Conservation (phyloP, 2,113 vertebrate genomes). For the Hemiscyllium ocellatum region DNA sequence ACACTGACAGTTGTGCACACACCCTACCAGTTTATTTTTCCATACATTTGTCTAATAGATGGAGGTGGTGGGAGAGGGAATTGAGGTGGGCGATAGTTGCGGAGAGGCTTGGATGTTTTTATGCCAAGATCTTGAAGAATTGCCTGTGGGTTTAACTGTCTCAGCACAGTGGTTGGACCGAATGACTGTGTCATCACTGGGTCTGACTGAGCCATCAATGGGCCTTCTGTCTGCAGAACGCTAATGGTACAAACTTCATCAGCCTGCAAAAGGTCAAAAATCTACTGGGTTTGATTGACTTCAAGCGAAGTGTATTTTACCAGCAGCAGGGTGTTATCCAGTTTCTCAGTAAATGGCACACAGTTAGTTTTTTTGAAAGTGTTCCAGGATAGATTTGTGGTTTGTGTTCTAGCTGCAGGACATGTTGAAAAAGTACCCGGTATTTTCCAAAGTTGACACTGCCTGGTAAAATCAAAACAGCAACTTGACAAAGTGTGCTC, state of each 20-base stretch:
- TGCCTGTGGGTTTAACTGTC: background rate
- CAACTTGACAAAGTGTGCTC: background rate
- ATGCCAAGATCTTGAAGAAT: background rate
- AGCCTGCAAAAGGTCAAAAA: background rate
- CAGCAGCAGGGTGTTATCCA: background rate
- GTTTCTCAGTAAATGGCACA: background rate
- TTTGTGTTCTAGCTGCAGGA: background rate
- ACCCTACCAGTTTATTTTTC: background rate
- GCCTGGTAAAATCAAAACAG: background rate
- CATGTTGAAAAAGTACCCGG: background rate
- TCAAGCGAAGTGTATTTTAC: background rate
- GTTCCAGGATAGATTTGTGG: background rate
- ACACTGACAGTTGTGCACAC: background rate
- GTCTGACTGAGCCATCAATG: background rate
- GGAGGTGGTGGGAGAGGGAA: background rate
- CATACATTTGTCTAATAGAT: background rate
- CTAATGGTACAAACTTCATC: background rate
- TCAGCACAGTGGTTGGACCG: background rate
- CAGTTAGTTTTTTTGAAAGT: background rate
- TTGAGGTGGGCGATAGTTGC: background rate
- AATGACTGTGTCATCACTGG: background rate
- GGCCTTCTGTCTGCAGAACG: background rate
- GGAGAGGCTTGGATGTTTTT: background rate
- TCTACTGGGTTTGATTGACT: background rate
- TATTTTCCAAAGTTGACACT: background rate